Conservation (phyloP, 2,888 invertebrate species). For the Agapostemon virescens region DNA sequence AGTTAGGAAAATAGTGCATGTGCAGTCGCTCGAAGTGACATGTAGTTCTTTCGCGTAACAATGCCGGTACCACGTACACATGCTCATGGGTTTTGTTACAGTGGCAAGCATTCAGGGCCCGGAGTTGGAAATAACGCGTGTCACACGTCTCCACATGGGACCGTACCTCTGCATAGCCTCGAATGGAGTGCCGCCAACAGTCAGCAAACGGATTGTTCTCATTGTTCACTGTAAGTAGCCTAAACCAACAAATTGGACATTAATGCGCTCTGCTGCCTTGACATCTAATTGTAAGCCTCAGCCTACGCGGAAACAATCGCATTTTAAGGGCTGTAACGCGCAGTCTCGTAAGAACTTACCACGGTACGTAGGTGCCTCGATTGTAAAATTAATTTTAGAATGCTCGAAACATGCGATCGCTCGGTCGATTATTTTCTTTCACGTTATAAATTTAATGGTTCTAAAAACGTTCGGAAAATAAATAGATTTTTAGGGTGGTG, state of each 20-base stretch:
- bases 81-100: constrained; percentile 71
- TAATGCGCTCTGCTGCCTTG: neutral
- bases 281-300: neutral
- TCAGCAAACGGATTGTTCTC: constrained; percentile 82
- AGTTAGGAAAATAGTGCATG: neutral
- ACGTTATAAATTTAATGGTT: too few species aligned
- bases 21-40: neutral
- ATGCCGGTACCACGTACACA: neutral
- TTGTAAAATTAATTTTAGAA: neutral
- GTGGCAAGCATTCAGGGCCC: constrained; percentile 85
- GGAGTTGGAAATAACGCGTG: constrained; percentile 85
- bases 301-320: neutral
- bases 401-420: too few species aligned
- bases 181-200: constrained; percentile 86
- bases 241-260: neutral
- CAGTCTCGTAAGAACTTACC: neutral
- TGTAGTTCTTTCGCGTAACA: constrained; percentile 8
- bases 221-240: constrained; percentile 89
- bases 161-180: constrained; percentile 89
- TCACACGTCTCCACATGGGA: constrained; percentile 89
- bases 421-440: too few species aligned
- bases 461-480: neutral
- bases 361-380: neutral
- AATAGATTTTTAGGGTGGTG: neutral
- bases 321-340: neutral